Evolutionary conservation across 2,113 vertebrate genomes (phyloP).

Genomic region (Struthidea cinerea): DNA sequence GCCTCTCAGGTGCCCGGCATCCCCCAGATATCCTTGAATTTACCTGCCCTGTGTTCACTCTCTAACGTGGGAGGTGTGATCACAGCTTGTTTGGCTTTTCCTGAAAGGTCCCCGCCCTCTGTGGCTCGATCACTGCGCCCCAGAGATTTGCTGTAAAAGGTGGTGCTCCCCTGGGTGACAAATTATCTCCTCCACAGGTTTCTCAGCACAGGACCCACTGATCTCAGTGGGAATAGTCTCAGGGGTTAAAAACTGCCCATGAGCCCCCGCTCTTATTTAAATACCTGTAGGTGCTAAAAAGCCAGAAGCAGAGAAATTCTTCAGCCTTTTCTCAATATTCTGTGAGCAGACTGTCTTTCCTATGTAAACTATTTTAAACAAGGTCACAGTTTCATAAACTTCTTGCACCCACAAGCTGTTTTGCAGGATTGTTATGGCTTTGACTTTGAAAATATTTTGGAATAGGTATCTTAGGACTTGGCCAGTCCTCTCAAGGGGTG

Average conservation of each 20-base stretch:
- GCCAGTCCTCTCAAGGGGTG: too few species aligned
- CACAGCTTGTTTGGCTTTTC: background rate
- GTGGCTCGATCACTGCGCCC: background rate
- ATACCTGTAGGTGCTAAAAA: too few species aligned
- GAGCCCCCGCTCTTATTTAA: rapidly evolving
- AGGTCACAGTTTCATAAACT: too few species aligned
- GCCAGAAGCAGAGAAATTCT: too few species aligned
- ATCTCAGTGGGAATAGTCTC: background rate
- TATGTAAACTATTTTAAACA: too few species aligned
- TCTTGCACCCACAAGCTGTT: too few species aligned
- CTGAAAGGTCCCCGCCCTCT: background rate
- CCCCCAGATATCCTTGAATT: background rate
- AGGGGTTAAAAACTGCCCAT: background rate
- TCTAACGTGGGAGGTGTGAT: background rate
- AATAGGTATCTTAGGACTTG: too few species aligned
- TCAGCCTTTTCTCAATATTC: too few species aligned
- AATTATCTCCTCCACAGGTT: background rate
- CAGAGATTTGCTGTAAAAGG: background rate
- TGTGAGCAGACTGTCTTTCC: too few species aligned
- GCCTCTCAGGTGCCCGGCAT: background rate
- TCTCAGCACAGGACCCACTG: background rate
- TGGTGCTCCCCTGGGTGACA: background rate
- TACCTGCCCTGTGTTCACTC: rapidly evolving
- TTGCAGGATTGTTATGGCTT: too few species aligned
- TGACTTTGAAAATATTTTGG: too few species aligned